Evolutionary conservation across 35 echinoderm and acorn worm species (phyloP).

Genomic region (Strongylocentrotus purpuratus): DNA sequence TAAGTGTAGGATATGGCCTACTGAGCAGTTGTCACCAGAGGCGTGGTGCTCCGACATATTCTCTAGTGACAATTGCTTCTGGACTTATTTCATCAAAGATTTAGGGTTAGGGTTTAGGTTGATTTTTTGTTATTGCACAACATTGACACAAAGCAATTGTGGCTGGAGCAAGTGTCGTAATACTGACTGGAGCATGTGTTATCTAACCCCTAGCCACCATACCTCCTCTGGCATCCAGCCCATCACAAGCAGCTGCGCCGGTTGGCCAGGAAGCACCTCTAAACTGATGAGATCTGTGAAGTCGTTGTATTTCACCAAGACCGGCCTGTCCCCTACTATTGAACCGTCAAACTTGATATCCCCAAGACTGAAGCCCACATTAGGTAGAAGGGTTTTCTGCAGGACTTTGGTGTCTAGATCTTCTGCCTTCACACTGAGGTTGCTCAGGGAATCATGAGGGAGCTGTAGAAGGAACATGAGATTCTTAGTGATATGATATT

Average conservation of each 20-base stretch:
- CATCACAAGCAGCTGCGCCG: conserved; percentile 65
- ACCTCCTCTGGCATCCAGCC: conserved; percentile 66
- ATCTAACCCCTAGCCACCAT: neutral
- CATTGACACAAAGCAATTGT: no score
- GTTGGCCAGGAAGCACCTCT: conserved; percentile 66
- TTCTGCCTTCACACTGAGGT: conserved; percentile 65
- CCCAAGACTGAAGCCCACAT: conserved; percentile 75
- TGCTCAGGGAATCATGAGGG: conserved; percentile 80
- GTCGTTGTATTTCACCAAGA: conserved; percentile 72
- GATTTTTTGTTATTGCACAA: no score
- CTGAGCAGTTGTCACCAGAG: no score
- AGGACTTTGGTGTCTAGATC: conserved; percentile 72
- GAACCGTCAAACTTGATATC: conserved; percentile 74
- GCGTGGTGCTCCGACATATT: no score
- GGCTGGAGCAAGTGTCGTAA: no score
- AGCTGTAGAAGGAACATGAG: conserved; percentile 36
- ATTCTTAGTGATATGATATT: no score
- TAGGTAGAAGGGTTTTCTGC: conserved; percentile 61
- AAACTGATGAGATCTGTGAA: conserved; percentile 76
- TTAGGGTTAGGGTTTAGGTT: no score
- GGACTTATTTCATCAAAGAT: no score
- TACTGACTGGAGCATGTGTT: no score
- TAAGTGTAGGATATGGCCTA: no score
- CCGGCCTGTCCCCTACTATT: conserved; percentile 52
- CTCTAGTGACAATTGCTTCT: no score